Percentiles rank a stretch among this genome's conserved stretches.
Evolutionary conservation across 2,113 vertebrate genomes (phyloP).

Genomic region (Phylloscopus trochilus): DNA sequence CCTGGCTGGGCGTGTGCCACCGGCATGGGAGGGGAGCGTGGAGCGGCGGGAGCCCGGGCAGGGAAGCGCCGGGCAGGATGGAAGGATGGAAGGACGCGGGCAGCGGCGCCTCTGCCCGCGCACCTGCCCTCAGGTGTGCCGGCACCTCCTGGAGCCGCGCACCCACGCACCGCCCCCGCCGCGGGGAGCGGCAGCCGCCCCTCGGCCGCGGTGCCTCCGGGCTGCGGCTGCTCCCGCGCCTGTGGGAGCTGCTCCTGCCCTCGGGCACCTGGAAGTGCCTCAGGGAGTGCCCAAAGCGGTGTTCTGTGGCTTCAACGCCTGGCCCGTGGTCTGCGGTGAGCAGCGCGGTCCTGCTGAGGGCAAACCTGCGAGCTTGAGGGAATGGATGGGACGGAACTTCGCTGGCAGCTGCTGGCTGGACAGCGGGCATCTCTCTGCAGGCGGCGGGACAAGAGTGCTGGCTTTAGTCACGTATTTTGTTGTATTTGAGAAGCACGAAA

Average conservation of each 20-base stretch:
- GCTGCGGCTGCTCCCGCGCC: neutral
- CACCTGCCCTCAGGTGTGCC: neutral
- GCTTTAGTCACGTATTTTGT: neutral
- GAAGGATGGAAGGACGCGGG: neutral
- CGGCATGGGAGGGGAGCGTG: neutral
- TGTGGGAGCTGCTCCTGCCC: neutral
- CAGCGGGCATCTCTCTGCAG: neutral
- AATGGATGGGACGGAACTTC: neutral
- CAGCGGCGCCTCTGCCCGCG: neutral
- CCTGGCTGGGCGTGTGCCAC: neutral
- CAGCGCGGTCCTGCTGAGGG: neutral
- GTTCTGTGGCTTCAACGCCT: neutral
- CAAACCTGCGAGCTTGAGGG: rapidly evolving
- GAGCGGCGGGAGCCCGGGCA: rapidly evolving
- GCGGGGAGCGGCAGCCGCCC: neutral
- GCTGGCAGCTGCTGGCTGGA: rapidly evolving
- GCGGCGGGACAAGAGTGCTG: neutral
- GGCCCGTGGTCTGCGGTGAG: neutral
- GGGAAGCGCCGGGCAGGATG: neutral
- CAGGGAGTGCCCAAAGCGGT: rapidly evolving
- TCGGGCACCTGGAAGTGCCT: neutral
- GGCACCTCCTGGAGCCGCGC: neutral
- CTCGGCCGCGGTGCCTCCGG: neutral
- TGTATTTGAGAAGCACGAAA: neutral
- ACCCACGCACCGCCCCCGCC: neutral